Base-by-base conservation (phyloP, 2,888 invertebrate species). In the Pheosia gnoma region DNA sequence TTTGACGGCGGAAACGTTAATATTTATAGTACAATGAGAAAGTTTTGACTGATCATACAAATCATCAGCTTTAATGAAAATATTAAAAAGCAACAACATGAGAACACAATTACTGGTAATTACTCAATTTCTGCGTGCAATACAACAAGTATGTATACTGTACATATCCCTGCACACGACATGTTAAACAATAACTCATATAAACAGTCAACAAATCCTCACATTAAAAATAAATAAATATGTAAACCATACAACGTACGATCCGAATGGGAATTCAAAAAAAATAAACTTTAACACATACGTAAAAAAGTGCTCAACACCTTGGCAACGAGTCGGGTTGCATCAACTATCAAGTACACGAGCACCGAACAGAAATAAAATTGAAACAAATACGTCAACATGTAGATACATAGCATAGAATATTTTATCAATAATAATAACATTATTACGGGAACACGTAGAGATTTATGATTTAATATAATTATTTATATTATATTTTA, bases 391-490 rank as follows among this genome's bases (percentile, higher is more conserved):
- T 71, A 73, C 71, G 75, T 72, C 6, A 70, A 73, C 70, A 75
- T 55, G 56, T 59, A 74, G 74, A 78, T 75, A 81, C 71, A 74
- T 68, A 73, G 70, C 64, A 72, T 75, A 72, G 71, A 68, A 72
- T 70, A 69, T 72, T 65, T 69, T 69, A 63, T 63, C 67, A 71
- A 71, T 71, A 58, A 67, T 76, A 81, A 80, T 80, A 76, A 70
- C 74, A 25, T 77, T 75, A 76, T 78, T 78, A 83, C 74, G 82
- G 82, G 80, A 84, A 86, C 86, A 85, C 87, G 83, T 83, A 86
- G 79, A 85, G 77, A 85, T 81, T 83, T 83, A 81, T 80, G 76
- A 82, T 68, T 62, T 83, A 77, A 71, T 78, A 75, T 75, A 66
- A 66, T 72, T 67, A 71, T 69, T 66, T 71, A 5, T 75, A 75